A percentile compares a stretch with the other conserved stretches of the same genome.
phyloP scores from a whole-genome alignment of 2,113 vertebrate genomes.

The Halcyon malimbica region DNA sequence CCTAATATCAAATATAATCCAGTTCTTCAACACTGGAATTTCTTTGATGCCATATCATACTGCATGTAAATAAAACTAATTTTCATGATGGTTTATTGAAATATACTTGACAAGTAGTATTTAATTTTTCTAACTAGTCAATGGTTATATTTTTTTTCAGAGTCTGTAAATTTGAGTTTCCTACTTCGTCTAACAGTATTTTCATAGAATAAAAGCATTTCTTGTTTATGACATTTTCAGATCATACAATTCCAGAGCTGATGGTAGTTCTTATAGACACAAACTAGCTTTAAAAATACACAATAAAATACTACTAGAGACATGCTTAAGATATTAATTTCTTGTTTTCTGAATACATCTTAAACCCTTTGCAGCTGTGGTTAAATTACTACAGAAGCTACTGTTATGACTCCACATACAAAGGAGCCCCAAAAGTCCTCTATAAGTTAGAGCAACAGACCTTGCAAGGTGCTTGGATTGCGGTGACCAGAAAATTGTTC shows the following conservation, averaged over 20 bases:
- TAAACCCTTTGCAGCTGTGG: conserved; percentile 7
- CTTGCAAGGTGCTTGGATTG: conserved; percentile 92
- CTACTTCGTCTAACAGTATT: neutral
- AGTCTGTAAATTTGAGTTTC: neutral
- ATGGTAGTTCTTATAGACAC: neutral
- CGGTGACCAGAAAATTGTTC: conserved; percentile 98
- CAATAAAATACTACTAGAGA: neutral
- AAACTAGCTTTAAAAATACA: conserved; percentile 5
- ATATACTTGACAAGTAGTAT: neutral
- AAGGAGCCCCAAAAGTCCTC: conserved; percentile 86
- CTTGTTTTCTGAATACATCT: neutral
- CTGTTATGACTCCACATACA: conserved; percentile 51
- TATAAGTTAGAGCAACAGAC: conserved; percentile 89
- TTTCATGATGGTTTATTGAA: conserved; percentile 26
- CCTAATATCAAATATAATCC: conserved; percentile 22
- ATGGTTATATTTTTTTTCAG: neutral
- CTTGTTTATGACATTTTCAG: neutral
- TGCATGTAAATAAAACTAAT: conserved; percentile 54
- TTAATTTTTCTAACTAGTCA: conserved; percentile 5
- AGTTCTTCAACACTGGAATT: neutral
- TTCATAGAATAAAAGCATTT: neutral
- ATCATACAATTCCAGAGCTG: neutral
- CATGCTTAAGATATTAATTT: neutral
- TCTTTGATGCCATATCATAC: neutral
- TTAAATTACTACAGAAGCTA: conserved; percentile 5